Base-by-base conservation (phyloP, 2,888 invertebrate genomes). In the Ypsolopha scabrella region DNA sequence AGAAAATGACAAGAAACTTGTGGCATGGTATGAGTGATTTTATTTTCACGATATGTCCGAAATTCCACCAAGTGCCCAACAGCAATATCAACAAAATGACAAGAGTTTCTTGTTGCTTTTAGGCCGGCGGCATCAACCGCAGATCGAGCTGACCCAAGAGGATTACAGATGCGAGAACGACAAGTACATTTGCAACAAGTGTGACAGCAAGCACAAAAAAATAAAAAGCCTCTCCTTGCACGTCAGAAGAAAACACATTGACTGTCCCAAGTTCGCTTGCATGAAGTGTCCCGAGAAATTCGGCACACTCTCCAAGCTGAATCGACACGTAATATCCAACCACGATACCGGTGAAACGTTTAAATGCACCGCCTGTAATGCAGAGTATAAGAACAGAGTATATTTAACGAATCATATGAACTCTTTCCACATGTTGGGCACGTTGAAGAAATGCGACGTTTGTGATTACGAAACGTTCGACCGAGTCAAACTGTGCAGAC, bases 381-480 rank as follows among this genome's bases (percentile, higher is more conserved):
- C 43, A 13, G 14, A 43, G 11, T 51, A 44, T 9, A 36, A 35
- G 6, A 44, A 37, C 10, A 51, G 38, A 38, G 7, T 11, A 6
- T 13, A 44, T 10, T 43, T 50, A 36, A 43, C 9, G 13, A 43
- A 50, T 9, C 51, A 51, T 33, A 33, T 46, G 38, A 51, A 51
- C 13, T n/a, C 24, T 39, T 53, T 44, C 0, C 71, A 70, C 38
- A 62, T 68, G 10, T 61, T 39, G 10, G 54, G 43, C 51, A 58
- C 1, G n/a, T 33, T 62, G 0, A 70, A 67, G 10, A 61, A 62
- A 1, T 80, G 79, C 41, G 61, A 64, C 6, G 56, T 68, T 2
- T 80, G 79, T 41, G 41, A 51, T 6, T 33, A 35, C 37, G 10
- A 33, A 37, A 9, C 33, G 44, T 10, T 46, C 35, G 34, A 38